A percentile compares a stretch with the other conserved stretches of the same genome.
phyloP scores from a whole-genome alignment of 2,113 vertebrate genomes.

The Thunnus maccoyii region DNA sequence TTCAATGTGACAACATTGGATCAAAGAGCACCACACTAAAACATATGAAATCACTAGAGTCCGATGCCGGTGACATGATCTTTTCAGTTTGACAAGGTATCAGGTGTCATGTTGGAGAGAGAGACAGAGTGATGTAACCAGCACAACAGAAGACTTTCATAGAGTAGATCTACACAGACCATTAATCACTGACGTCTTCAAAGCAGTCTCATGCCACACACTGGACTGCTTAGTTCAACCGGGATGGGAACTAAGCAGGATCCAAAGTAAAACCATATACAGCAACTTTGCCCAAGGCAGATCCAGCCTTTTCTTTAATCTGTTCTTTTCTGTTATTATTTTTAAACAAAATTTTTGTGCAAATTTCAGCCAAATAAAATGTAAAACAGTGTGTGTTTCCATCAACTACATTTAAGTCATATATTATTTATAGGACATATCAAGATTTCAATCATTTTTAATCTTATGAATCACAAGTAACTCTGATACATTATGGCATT shows the following conservation, averaged over 20 bases:
- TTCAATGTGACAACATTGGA: conserved; percentile 57
- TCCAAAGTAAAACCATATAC: conserved; percentile 43
- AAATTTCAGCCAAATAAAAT: no score
- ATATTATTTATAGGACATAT: no score
- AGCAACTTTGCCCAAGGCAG: background rate
- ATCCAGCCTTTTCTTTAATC: background rate
- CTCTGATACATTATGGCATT: no score
- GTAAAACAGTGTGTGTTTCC: no score
- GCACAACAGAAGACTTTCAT: conserved; percentile 23
- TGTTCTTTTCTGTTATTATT: background rate
- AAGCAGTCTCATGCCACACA: conserved; percentile 31
- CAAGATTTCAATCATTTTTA: no score
- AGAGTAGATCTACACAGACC: conserved; percentile 22
- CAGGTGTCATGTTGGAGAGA: conserved; percentile 38
- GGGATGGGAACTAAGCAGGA: background rate
- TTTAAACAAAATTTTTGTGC: background rate
- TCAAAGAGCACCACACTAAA: conserved; percentile 47
- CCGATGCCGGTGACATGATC: conserved; percentile 38
- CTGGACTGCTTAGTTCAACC: conserved; percentile 31
- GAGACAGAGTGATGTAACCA: conserved; percentile 43
- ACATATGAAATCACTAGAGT: conserved; percentile 50
- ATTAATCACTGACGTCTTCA: conserved; percentile 67
- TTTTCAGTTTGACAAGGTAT: conserved; percentile 38
- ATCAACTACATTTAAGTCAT: no score
- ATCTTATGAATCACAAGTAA: no score